Evolutionary conservation across 2,888 invertebrate species (phyloP), one percentile per base, ranked within the genome.

Genomic region (Latheticus oryzae): DNA sequence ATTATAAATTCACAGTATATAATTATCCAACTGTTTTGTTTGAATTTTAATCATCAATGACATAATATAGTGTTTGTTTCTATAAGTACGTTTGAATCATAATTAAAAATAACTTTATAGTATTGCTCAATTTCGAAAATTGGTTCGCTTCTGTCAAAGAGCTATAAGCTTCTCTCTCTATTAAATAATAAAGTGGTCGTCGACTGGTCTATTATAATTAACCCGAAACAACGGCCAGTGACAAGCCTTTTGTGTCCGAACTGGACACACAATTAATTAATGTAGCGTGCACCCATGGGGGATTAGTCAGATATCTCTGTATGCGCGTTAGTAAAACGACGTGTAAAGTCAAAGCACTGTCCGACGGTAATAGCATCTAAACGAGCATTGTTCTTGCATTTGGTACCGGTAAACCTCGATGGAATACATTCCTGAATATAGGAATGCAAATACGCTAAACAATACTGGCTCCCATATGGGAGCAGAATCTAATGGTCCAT

Each of bases 201-300:
- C 21, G 42, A 24, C 33, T 13, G 21, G 38, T 48, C 56, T 16
- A 56, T 50, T 56, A 56, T 56, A 56, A 56, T 56, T 56, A 56
- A 56, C 56, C 55, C 55, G 48, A 42, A 43, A 53, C 55, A 55
- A 55, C 38, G 48, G 48, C 19, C 38, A 11, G 23, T 48, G 55
- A 55, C 55, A 55, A 48, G 55, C 47, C 55, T 55, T 55, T 55
- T 55, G 55, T 55, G 47, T 38, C 40, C 38, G 40, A 43, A 58
- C 42, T 48, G 53, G 58, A 58, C 53, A 54, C 48, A 54, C 53
- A 42, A 58, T 58, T 58, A 58, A 58, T 58, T 58, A 58, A 58
- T 58, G 47, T 53, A 47, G 51, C 35, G 12, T 54, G 58, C 54
- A 53, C 58, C 58, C 58, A 50, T 50, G 42, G 40, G 56, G 56